Evolutionary conservation across 2,113 vertebrate genomes (phyloP), one percentile per base, ranked within the genome.

Genomic region (Eudyptes chrysolophus): DNA sequence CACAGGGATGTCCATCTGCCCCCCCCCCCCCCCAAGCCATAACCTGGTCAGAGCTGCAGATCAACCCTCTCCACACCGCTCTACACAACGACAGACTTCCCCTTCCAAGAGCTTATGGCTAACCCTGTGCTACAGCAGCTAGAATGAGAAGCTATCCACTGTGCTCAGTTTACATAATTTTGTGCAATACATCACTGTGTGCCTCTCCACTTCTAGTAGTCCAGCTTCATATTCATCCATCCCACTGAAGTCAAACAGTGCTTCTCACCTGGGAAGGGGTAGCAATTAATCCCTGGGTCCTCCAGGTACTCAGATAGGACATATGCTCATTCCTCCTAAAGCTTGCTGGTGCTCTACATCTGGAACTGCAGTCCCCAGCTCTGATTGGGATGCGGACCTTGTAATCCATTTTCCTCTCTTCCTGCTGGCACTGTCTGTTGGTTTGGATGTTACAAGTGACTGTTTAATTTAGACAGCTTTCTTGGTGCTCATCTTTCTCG

Each of bases 381-480:
- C 96, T 78, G 94, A 96, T 93, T 95, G 96, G 84, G 68, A 96
- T 96, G 96, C 94, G 1, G 94, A 95, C 86, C 91, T 71, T 77
- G 89, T 90, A 89, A 85, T 65, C 87, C 57, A 42, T 60, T 93
- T 80, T 64, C 79, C 57, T 85, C 94, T 82, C 87, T 48, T 87
- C 62, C 86, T 84, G 84, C 94, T 87, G 95, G 94, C 92, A 71
- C 75, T 88, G 96, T 86, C 96, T 90, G 60, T 85, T 92, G 90
- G 82, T 91, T 77, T 92, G 92, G 88, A 76, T 87, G 84, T 52
- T 88, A 90, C 70, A 83, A 90, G 94, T 19, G 65, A 94, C 95
- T 88, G 78, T 94, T 96, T 88, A 87, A 86, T 87, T 88, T 64
- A 49, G 16, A 95, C 96, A 90, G 95, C 81, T 90, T 95, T 88